These are phyloP conservation scores for Axis porcinus DNA, from an alignment of 2,113 vertebrate genomes.

Conservation along the genomic window DNA sequence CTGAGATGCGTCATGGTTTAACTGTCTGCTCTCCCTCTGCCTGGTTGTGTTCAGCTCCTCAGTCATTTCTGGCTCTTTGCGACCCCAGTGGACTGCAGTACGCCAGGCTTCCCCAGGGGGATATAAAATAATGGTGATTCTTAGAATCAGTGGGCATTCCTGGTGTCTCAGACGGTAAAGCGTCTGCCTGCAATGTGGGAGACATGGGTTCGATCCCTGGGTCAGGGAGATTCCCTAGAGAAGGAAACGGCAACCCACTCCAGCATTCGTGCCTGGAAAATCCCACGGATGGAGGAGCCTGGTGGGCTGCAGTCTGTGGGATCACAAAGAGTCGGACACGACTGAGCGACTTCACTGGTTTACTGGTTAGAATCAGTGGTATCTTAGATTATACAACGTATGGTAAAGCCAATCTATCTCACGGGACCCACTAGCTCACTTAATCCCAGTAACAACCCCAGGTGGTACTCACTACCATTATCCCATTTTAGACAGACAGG, in stretches of 20 bases:
- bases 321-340: background rate
- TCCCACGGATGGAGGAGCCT: background rate
- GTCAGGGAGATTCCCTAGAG: background rate
- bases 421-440: background rate
- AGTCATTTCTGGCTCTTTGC: background rate
- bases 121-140: no score
- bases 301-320: background rate
- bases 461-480: background rate
- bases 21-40: no score
- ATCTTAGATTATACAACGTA: background rate
- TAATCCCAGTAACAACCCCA: background rate
- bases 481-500: background rate
- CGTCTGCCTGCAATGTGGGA: background rate
- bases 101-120: background rate
- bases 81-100: background rate
- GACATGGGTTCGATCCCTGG: background rate
- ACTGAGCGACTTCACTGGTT: background rate
- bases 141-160: background rate
- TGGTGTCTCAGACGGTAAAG: background rate
- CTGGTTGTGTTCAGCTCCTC: background rate
- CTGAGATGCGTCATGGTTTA: fast-evolving
- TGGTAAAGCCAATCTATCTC: fast-evolving
- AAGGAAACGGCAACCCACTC: background rate
- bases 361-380: background rate
- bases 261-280: background rate